phyloP scores from a whole-genome alignment of 2,797 vertebrate species.

The Phyllotis vaccarum region DNA sequence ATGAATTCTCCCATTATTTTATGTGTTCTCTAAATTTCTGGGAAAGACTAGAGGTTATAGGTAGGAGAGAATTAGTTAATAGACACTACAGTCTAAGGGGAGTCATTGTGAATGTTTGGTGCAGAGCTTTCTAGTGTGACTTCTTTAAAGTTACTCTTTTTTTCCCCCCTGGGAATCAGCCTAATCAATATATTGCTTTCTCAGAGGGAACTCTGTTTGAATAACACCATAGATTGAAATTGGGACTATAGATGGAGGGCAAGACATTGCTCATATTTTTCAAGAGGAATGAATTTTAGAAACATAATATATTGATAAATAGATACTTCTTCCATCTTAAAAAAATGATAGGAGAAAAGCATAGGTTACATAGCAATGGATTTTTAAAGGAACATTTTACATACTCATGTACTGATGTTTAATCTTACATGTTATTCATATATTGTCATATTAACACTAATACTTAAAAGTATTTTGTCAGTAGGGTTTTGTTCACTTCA shows the following conservation, averaged over 20 bases:
- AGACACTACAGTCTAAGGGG: fast-evolving
- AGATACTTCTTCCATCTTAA: neutral
- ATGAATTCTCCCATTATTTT: neutral
- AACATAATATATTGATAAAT: constrained; percentile 8
- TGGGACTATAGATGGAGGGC: neutral
- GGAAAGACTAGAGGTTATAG: no score
- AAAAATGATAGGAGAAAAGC: neutral
- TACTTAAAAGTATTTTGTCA: neutral
- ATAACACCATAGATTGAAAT: neutral
- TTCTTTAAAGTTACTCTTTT: neutral
- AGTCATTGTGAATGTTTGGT: no score
- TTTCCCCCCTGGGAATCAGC: neutral
- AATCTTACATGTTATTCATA: neutral
- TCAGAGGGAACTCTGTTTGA: neutral
- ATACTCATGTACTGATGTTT: neutral
- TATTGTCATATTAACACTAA: constrained; percentile 3
- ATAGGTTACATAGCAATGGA: neutral
- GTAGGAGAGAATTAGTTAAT: neutral
- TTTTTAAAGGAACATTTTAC: neutral
- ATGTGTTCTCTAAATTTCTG: neutral
- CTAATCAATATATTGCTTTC: neutral
- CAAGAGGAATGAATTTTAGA: neutral
- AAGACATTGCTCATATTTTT: neutral
- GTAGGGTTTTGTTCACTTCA: neutral
- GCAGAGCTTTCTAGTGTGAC: neutral